Evolutionary conservation across 2,113 vertebrate species (phyloP).

Genomic region (Xenus cinereus): DNA sequence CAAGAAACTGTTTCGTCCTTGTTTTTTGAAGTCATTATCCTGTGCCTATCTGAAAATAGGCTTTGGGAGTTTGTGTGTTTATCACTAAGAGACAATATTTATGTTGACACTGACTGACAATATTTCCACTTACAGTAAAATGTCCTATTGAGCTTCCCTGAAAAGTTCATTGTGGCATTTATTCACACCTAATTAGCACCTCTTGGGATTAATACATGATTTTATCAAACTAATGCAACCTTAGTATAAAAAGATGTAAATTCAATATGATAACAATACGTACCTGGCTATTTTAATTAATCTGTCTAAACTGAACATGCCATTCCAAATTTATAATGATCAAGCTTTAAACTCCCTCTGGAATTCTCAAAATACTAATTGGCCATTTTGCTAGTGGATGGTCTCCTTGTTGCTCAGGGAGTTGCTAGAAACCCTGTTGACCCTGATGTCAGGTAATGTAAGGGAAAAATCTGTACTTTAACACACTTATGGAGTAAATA

Average conservation of each 20-base stretch:
- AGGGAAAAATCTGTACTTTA: constrained; percentile 10
- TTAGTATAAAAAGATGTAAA: constrained; percentile 65
- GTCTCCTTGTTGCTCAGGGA: constrained; percentile 7
- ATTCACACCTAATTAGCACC: constrained; percentile 72
- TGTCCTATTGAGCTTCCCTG: constrained; percentile 42
- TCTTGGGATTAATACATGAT: constrained; percentile 66
- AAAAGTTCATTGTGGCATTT: constrained; percentile 69
- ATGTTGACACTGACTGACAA: constrained; percentile 56
- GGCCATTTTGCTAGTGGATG: constrained; percentile 19
- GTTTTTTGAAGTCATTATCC: not conserved
- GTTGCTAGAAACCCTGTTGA: not conserved
- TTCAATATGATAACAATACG: constrained; percentile 44
- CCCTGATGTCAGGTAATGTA: not conserved
- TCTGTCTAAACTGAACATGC: constrained; percentile 65
- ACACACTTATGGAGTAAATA: not conserved
- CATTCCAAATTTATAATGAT: constrained; percentile 68
- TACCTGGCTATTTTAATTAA: constrained; percentile 75
- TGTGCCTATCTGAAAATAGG: not conserved
- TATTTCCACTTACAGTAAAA: constrained; percentile 57
- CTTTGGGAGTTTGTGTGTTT: not conserved
- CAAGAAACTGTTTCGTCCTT: not conserved
- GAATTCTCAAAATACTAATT: constrained; percentile 62
- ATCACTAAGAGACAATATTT: not conserved
- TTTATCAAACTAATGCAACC: constrained; percentile 68
- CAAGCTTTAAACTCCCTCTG: constrained; percentile 46